Evolutionary conservation across 2,888 invertebrate genomes (phyloP).

Genomic region (Tipula helvola): DNA sequence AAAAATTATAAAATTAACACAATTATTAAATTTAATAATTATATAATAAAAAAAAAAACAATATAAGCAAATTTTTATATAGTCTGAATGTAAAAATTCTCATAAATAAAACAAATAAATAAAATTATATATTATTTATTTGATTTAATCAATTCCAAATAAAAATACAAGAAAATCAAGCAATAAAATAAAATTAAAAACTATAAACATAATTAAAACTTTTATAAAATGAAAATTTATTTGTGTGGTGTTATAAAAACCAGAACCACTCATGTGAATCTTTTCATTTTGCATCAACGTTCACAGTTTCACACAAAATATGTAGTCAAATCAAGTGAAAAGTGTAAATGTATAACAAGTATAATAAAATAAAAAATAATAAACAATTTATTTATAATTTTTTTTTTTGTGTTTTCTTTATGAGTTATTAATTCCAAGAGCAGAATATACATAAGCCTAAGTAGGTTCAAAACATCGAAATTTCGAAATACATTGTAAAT

Average conservation of each 20-base stretch:
- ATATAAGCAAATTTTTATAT: not conserved
- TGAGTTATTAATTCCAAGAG: not conserved
- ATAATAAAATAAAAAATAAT: not conserved
- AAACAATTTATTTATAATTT: not conserved
- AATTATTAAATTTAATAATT: not conserved
- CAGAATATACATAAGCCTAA: too few species aligned
- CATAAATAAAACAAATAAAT: not conserved
- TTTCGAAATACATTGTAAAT: too few species aligned
- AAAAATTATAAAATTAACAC: not conserved
- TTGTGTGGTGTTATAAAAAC: not conserved
- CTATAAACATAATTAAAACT: not conserved
- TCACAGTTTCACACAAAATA: not conserved
- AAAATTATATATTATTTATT: not conserved
- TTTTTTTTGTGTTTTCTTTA: not conserved
- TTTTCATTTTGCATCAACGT: not conserved
- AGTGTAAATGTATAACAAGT: not conserved
- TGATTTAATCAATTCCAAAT: not conserved
- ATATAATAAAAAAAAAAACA: not conserved
- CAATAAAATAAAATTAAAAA: not conserved
- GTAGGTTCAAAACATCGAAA: too few species aligned
- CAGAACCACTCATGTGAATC: not conserved
- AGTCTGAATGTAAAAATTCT: not conserved
- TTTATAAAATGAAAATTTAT: not conserved
- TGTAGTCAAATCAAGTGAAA: not conserved
- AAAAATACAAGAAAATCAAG: not conserved